These are phyloP conservation scores for Eupithecia inturbata DNA, from an alignment of 2,888 invertebrate species.

Conservation along the genomic window DNA sequence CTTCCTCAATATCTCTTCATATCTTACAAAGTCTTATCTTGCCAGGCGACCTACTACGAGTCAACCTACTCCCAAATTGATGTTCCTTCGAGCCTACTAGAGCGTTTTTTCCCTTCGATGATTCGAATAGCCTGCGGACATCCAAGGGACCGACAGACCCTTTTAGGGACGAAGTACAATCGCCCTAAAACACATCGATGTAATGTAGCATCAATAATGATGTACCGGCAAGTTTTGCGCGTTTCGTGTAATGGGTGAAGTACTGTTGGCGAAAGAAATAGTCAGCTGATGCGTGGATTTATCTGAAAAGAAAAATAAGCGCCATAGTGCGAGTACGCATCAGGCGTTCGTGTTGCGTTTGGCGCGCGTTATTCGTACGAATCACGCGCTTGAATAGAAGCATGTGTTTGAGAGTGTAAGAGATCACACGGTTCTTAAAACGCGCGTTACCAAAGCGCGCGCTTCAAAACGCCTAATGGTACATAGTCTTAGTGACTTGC, in stretches of 20 bases:
- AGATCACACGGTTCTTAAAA: no score
- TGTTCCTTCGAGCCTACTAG: conserved; percentile 28
- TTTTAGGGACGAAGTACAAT: conserved; percentile 42
- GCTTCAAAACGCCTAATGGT: no score
- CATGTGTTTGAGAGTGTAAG: no score
- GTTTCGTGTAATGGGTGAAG: conserved; percentile 6
- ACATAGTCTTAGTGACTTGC: no score
- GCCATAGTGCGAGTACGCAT: no score
- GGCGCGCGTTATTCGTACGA: no score
- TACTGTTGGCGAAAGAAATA: neutral
- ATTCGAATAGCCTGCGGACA: conserved; percentile 44
- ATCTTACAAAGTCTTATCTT: conserved; percentile 21
- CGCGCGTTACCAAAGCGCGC: no score
- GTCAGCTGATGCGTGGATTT: neutral
- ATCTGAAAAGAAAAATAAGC: neutral
- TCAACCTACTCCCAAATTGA: conserved; percentile 30
- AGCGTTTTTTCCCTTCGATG: conserved; percentile 33
- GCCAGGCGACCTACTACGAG: conserved; percentile 18
- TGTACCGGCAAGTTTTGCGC: conserved; percentile 16
- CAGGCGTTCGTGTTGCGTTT: no score
- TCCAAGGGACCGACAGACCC: conserved; percentile 44
- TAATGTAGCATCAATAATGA: conserved; percentile 43
- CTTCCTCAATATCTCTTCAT: conserved; percentile 9
- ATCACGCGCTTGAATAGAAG: no score
- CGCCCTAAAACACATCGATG: conserved; percentile 41